Base-by-base conservation (phyloP, 2,888 invertebrate species). In the Lampropteryx suffumata region DNA sequence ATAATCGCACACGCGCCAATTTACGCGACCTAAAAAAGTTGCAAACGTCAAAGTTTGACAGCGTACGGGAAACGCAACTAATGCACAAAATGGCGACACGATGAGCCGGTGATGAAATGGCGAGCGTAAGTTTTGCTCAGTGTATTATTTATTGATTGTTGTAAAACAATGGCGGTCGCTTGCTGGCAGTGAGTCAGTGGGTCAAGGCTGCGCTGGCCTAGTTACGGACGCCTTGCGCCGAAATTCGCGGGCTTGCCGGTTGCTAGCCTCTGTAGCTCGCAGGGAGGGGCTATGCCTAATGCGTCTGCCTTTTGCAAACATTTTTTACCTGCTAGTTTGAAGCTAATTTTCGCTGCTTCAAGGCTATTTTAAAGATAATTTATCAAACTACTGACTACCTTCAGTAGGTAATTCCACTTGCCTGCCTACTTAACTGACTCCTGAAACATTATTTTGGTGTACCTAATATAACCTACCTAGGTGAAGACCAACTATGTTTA, bases 131-230 rank as follows among this genome's bases (percentile, higher is more conserved):
- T 82, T 82, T 82, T 76, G 77, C 79, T 75, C 76, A 69, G 80
- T 79, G 82, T 86, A 87, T 85, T 89, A 86, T 85, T 86, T 89
- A 89, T 89, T 88, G 88, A 89, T 89, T 87, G 88, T 88, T 86
- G 83, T 84, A 86, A 86, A 87, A 89, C 88, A 88, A 89, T 88
- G 84, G 87, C 82, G 79, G 79, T n/a, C 80, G 80, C 76, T 76
- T 72, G 81, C 82, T 80, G 87, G 81, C 85, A 89, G 84, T 89
- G 81, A 88, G 88, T 84, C 89, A 90, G 88, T 89, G 76, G 83
- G 89, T 87, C 89, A 90, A 88, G 89, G 89, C 80, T 79, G 80
- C 76, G 73, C 76, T 76, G 86, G 71, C 88, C 89, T 82, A 89
- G 80, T 82, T 88, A 78, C 81, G 78, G 76, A 80, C 76, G 74